Conservation (phyloP, 92 coral and sea anemone genomes). For the Porites divaricata region DNA sequence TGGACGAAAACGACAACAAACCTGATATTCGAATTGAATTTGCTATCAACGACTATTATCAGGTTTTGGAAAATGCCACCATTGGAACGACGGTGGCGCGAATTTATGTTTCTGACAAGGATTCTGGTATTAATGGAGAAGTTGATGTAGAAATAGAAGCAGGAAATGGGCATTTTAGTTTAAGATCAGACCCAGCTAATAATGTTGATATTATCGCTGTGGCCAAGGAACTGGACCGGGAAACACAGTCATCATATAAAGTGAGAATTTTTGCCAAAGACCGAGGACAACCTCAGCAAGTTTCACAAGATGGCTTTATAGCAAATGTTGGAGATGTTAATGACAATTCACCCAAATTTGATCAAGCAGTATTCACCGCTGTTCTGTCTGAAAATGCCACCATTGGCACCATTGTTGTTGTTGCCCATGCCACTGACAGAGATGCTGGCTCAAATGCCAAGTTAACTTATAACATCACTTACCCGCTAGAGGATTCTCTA, state of each 20-base stretch:
- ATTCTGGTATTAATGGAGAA: conserved; percentile 86
- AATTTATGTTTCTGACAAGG: conserved; percentile 80
- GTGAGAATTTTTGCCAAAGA: conserved; percentile 78
- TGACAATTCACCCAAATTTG: conserved; percentile 90
- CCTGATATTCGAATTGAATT: conserved; percentile 69
- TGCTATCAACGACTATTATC: conserved; percentile 64
- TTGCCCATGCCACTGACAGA: conserved; percentile 76
- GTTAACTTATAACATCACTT: conserved; percentile 69
- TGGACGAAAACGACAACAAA: conserved; percentile 85
- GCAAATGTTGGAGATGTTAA: conserved; percentile 91
- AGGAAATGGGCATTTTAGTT: conserved; percentile 75
- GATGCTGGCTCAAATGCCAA: conserved; percentile 73
- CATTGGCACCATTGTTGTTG: conserved; percentile 62
- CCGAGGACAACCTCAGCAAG: conserved; percentile 75
- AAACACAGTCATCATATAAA: conserved; percentile 42
- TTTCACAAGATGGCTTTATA: conserved; percentile 62
- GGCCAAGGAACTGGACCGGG: conserved; percentile 85
- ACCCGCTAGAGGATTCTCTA: conserved; percentile 24
- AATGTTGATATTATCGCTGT: conserved; percentile 72
- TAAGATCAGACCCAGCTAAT: conserved; percentile 49
- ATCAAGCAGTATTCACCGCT: conserved; percentile 62
- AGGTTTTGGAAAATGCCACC: conserved; percentile 77
- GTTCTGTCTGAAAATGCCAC: conserved; percentile 76
- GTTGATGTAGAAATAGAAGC: conserved; percentile 85
- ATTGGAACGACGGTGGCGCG: conserved; percentile 79